phyloP scores from a whole-genome alignment of 2,888 invertebrate species.

The Allacma fusca region DNA sequence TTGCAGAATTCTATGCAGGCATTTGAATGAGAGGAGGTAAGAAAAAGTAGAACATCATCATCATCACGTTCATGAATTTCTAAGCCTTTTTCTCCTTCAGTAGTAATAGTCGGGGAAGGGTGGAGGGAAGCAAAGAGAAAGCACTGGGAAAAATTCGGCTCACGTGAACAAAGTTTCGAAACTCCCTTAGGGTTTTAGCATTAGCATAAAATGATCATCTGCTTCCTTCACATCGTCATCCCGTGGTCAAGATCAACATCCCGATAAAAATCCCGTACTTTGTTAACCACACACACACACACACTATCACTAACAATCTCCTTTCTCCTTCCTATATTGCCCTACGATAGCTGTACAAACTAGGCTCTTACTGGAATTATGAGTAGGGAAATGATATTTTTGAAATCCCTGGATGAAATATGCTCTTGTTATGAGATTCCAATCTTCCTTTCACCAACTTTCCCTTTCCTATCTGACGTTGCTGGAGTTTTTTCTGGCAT shows the following conservation, averaged over 20 bases:
- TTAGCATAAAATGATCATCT: constrained; percentile 16
- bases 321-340: too few relatives aligned
- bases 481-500: too few relatives aligned
- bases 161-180: too few relatives aligned
- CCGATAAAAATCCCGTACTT: neutral
- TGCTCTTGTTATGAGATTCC: too few relatives aligned
- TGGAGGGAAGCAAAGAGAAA: neutral
- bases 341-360: too few relatives aligned
- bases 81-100: neutral
- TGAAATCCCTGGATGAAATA: too few relatives aligned
- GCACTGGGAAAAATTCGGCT: neutral
- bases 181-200: too few relatives aligned
- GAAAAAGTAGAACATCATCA: neutral
- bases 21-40: neutral
- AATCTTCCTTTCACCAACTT: too few relatives aligned
- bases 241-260: constrained; percentile 11
- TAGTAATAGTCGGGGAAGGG: neutral
- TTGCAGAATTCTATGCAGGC: neutral
- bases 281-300: neutral
- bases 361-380: too few relatives aligned
- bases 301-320: too few relatives aligned
- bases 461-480: too few relatives aligned
- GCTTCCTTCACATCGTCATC: neutral
- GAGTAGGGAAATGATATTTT: too few relatives aligned
- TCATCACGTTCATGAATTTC: constrained; percentile 9